A percentile compares a stretch with the other conserved stretches of the same genome.
Conservation (phyloP, 2,888 invertebrate species). For the Rhynchonema sp. region DNA sequence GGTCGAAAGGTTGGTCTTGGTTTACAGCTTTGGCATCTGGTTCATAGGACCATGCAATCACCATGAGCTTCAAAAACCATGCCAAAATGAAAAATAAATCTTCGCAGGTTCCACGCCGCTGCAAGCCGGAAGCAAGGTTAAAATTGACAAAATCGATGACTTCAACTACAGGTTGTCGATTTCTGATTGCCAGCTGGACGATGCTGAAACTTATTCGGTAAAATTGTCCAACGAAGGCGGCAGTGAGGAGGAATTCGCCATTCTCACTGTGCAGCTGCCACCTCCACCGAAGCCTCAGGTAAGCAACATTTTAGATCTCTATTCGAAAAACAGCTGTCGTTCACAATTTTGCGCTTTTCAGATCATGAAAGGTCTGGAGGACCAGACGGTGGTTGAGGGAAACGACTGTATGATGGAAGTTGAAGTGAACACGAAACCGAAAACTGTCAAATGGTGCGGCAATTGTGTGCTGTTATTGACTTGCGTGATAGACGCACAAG, state of each 20-base stretch:
- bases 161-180: background rate
- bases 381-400: background rate
- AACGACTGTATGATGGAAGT: conserved; percentile 7
- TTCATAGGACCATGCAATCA: too few species aligned
- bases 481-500: too few species aligned
- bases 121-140: background rate
- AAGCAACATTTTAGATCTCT: too few species aligned
- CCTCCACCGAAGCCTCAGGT: background rate
- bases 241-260: conserved; percentile 18
- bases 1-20: background rate
- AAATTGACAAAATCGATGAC: background rate
- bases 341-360: too few species aligned
- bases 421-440: conserved; percentile 57
- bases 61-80: too few species aligned
- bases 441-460: conserved; percentile 47
- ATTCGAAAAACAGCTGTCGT: too few species aligned
- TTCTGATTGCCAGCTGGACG: background rate
- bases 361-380: background rate
- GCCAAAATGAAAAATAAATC: too few species aligned
- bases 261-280: conserved; percentile 14
- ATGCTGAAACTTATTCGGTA: conserved; percentile 18
- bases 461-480: too few species aligned
- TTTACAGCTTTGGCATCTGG: too few species aligned
- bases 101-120: too few species aligned
- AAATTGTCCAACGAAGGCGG: conserved; percentile 26